Base-by-base conservation (phyloP, 2,113 vertebrate genomes). In the Dipodomys spectabilis region DNA sequence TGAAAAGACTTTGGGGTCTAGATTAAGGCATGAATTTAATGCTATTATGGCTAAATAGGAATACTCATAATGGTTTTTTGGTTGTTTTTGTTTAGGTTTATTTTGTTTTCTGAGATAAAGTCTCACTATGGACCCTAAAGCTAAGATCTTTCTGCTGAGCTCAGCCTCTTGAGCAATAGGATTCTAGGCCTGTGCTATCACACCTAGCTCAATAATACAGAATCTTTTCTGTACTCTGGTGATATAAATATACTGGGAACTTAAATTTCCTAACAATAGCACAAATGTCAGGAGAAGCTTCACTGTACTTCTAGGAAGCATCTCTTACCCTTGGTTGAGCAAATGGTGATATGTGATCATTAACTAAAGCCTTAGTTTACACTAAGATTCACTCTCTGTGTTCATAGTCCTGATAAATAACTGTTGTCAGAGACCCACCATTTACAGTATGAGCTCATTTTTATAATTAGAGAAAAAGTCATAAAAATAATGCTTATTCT, bases 391-490 rank as follows among this genome's bases (percentile, higher is more conserved):
- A 53, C 27, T 39, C 39, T 25, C 2, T 87, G 74, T 86, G 77
- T 74, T 49, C 75, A 16, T 75, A n/a, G 20, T 78, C 82, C 45
- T 86, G 15, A 72, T 11, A 84, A 71, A 53, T 73, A 32, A 53
- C 62, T 77, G 53, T 64, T 57, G 44, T 82, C 2, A 30, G 35
- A 44, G 23, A 44, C 10, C n/a, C 7, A 93, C 16, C 7, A 67
- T 32, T 39, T 68, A 49, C 15, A 28, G 27, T 45, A 82, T 86
- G 18, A 82, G 28, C 10, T 82, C 86, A 78, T 71, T 84, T 88
- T 80, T 87, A 28, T 82, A 71, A 88, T 65, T 65, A 49, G 32
- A 84, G 39, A 90, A 94, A 87, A 75, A 57, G 53, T 64, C 53
- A 53, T 57, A 83, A 71, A 82, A 91, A 30, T 32, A 75, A 67